Evolutionary conservation across 2,113 vertebrate genomes (phyloP), one percentile per base, ranked within the genome.

Genomic region (Silurus meridionalis): DNA sequence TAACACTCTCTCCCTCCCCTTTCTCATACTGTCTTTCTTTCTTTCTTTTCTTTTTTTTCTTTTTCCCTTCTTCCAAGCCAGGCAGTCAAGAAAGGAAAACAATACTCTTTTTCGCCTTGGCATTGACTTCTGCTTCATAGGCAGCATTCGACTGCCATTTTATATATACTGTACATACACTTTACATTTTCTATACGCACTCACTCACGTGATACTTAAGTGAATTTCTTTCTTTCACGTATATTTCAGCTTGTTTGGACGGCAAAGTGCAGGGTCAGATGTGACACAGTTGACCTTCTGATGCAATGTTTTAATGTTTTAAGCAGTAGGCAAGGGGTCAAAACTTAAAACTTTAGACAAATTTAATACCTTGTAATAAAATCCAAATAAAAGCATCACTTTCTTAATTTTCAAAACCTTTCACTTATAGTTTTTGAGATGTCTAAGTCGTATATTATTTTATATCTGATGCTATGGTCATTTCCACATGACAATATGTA

Each of bases 101-200:
- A 96, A 95, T 96, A 96, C 96, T 96, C 96, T 96, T 97, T 37
- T 97, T 97, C 96, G 96, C 96, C 96, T 97, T 96, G 95, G 96
- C 96, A 96, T 96, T 96, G 96, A 96, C 96, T 97, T 96, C 96
- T 90, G 86, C 90, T 95, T 94, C n/a, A 94, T 95, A 96, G 95
- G 96, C 96, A 96, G 96, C 96, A 95, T 95, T 96, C 95, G 95
- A 94, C 94, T 96, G 95, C 91, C 96, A 95, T 96, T 97, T 96
- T 96, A 96, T 96, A 55, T 15, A 79, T 9, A n/a, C 21, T 3
- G 13, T n/a, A 11, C 10, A n/a, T 37, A 37, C 37, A 3, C 37
- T 37, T 37, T 37, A 37, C 37, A 37, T 37, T 37, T 37, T 37
- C 37, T 37, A 37, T 37, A 37, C 37, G 37, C 37, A 37, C 2